These are phyloP conservation scores for Tichodroma muraria DNA, from an alignment of 2,113 vertebrate genomes.

Conservation along the genomic window DNA sequence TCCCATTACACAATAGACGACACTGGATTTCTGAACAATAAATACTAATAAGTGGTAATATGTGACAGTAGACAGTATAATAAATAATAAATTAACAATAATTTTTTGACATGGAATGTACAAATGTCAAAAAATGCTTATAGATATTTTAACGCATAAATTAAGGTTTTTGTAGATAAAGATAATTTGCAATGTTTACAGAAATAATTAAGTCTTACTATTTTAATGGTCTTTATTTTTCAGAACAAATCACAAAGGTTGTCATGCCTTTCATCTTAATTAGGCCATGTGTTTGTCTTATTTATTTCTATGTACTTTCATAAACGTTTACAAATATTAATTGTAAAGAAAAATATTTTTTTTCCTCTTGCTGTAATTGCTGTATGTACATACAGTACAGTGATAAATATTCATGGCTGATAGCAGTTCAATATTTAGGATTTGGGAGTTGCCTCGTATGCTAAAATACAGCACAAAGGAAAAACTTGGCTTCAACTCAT, in stretches of 20 bases:
- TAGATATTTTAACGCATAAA: slow-evolving; percentile 24
- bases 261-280: slow-evolving; percentile 72
- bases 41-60: slow-evolving; percentile 50
- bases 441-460: background rate
- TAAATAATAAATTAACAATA: slow-evolving; percentile 60
- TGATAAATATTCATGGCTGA: slow-evolving; percentile 39
- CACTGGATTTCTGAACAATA: slow-evolving; percentile 39
- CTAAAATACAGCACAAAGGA: background rate
- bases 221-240: slow-evolving; percentile 58
- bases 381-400: slow-evolving; percentile 13
- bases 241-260: slow-evolving; percentile 61
- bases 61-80: background rate
- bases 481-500: background rate
- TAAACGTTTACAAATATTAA: slow-evolving; percentile 65
- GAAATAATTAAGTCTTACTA: slow-evolving; percentile 64
- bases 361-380: slow-evolving; percentile 55
- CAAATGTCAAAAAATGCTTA: slow-evolving; percentile 45
- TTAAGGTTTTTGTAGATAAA: slow-evolving; percentile 41
- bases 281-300: slow-evolving; percentile 59
- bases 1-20: slow-evolving; percentile 3
- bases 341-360: slow-evolving; percentile 63
- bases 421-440: background rate
- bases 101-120: slow-evolving; percentile 28
- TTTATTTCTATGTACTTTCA: slow-evolving; percentile 69
- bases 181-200: slow-evolving; percentile 58